Evolutionary conservation across 2,888 invertebrate genomes (phyloP).

Genomic region (Drosophila affinis): DNA sequence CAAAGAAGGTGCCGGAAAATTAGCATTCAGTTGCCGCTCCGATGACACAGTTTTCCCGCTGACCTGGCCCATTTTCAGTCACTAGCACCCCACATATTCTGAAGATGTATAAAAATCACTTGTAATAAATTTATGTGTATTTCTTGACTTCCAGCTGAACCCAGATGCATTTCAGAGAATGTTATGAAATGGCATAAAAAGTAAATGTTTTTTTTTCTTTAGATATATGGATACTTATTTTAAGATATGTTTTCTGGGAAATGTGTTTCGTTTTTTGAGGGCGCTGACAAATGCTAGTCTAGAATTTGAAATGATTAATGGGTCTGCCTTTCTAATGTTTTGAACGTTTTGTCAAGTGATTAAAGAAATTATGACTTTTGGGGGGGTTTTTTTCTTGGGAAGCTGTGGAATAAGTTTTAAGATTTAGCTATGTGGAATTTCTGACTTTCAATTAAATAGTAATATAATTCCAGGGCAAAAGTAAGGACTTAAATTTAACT

Average conservation of each 20-base stretch:
- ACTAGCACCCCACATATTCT: constrained; percentile 39
- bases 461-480: too few relatives aligned
- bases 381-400: not conserved
- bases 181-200: constrained; percentile 24
- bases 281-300: constrained; percentile 23
- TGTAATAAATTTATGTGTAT: constrained; percentile 34
- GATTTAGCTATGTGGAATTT: constrained; percentile 1
- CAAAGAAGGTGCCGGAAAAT: constrained; percentile 46
- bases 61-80: constrained; percentile 30
- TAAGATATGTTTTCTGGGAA: constrained; percentile 9
- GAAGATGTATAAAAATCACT: too few relatives aligned
- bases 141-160: constrained; percentile 29
- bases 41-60: constrained; percentile 44
- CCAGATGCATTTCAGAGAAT: constrained; percentile 27
- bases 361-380: constrained; percentile 14
- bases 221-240: constrained; percentile 16
- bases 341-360: constrained; percentile 13
- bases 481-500: not conserved
- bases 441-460: not conserved
- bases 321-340: constrained; percentile 13
- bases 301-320: constrained; percentile 33
- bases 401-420: not conserved
- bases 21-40: constrained; percentile 44
- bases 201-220: constrained; percentile 20
- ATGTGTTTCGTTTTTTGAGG: constrained; percentile 11